Base-by-base conservation (phyloP, 2,888 invertebrate genomes). In the Diarsia dahlii region DNA sequence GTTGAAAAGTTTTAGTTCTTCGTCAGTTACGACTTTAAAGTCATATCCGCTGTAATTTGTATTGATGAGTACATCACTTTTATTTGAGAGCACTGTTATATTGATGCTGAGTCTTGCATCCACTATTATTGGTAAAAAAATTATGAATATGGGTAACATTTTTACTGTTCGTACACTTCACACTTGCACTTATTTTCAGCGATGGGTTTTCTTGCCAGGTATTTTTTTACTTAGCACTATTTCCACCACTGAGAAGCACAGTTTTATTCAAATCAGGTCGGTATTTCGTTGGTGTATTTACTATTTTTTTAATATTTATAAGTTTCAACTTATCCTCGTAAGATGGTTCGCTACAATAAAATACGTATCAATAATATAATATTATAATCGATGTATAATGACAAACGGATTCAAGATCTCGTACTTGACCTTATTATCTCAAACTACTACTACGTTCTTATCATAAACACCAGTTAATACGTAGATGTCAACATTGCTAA, bases 1-100 rank as follows among this genome's bases (percentile, higher is more conserved):
- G 66, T 95, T 95, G 78, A 93, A 96, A 6, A 93, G 64, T 12
- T 80, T 68, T 1, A 93, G 67, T 84, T 95, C 95, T 67, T 86
- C 87, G 9, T 92, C 88, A 2, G 93, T 93, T 6, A 94, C 87
- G 28, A 91, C 45, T 89, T 93, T 93, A 46, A 88, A 76, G 74
- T 95, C 92, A 8, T 68, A 71, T 4, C 95, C 95, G 1, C 46
- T 66, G 28, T 71, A 89, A 39, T 77, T 82, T 2, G 94, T 82
- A n/a, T 68, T 62, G 0, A 90, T 84, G n/a, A 89, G 82, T 0
- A 90, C 84, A 39, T 90, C 87, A 4, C 86, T 80, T 73, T 82
- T 85, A 67, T 83, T 89, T 4, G 92, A 83, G 3, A 89, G 88
- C 20, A 92, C 80, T 75, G 78, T 89, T 23, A 95, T 87, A 34